Conservation (phyloP, 1,140 invertebrate species). For the Drosophila navojoa region DNA sequence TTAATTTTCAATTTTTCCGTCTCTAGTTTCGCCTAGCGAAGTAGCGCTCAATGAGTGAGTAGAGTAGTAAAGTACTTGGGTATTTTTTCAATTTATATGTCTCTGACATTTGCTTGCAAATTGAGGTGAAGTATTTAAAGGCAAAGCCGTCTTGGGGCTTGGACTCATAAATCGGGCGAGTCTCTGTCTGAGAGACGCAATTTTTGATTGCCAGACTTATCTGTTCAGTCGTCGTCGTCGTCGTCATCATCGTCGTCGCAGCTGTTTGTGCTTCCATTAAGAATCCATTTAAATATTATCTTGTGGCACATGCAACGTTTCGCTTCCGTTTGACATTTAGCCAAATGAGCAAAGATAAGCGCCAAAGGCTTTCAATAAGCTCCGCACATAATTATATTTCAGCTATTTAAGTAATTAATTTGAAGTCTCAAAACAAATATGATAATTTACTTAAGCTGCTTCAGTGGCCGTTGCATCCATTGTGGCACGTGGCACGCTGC, state of each 20-base stretch:
- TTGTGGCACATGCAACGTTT: constrained; percentile 26
- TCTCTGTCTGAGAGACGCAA: constrained; percentile 21
- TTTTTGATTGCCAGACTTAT: constrained; percentile 1
- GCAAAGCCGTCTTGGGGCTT: constrained; percentile 29
- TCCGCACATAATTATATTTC: constrained; percentile 26
- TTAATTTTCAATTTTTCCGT: not conserved
- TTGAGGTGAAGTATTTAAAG: constrained; percentile 64
- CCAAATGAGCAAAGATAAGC: constrained; percentile 46
- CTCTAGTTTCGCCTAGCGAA: constrained; percentile 1
- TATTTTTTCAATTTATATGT: constrained; percentile 43
- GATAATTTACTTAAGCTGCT: constrained; percentile 19
- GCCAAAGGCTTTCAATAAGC: constrained; percentile 29
- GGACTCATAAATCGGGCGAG: constrained; percentile 28
- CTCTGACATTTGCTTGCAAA: constrained; percentile 54
- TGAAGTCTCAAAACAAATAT: not conserved
- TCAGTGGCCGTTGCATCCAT: not conserved
- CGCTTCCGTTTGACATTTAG: constrained; percentile 61
- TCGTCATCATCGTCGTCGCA: constrained; percentile 1
- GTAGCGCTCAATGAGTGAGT: constrained; percentile 1
- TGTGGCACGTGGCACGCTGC: not conserved
- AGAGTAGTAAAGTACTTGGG: constrained; percentile 20
- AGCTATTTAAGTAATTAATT: constrained; percentile 17
- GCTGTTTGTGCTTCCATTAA: constrained; percentile 61
- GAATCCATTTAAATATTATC: constrained; percentile 73
- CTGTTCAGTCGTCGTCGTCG: not conserved